Conservation (phyloP, 2,797 vertebrate species). For the Acipenser transmontanus region DNA sequence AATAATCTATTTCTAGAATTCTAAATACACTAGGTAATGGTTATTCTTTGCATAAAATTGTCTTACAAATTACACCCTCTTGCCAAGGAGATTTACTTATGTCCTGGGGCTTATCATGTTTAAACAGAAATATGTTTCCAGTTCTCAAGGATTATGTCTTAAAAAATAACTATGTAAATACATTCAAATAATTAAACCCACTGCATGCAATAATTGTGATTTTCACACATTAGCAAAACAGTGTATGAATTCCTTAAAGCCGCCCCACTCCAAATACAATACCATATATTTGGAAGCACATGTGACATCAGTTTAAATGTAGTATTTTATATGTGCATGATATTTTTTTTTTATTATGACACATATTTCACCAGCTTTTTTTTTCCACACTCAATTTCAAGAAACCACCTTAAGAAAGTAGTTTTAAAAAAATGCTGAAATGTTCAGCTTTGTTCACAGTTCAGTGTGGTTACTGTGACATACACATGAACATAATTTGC, state of each 20-base stretch:
- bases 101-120: conserved; percentile 18
- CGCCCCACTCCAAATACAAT: too few relatives aligned
- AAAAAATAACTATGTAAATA: conserved; percentile 19
- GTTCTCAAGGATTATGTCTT: conserved; percentile 19
- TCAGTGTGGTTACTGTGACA: too few relatives aligned
- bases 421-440: too few relatives aligned
- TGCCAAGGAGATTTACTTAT: conserved; percentile 19
- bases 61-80: conserved; percentile 20
- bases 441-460: too few relatives aligned
- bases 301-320: too few relatives aligned
- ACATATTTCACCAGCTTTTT: too few relatives aligned
- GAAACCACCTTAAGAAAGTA: too few relatives aligned
- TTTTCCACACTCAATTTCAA: too few relatives aligned
- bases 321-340: too few relatives aligned
- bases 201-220: conserved; percentile 10
- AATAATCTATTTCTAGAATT: conserved; percentile 16
- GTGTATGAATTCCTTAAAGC: not conserved
- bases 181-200: conserved; percentile 20
- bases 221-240: conserved; percentile 12
- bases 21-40: conserved; percentile 14
- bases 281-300: too few relatives aligned
- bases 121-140: conserved; percentile 15
- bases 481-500: too few relatives aligned
- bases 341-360: too few relatives aligned
- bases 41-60: conserved; percentile 19